phyloP scores from a whole-genome alignment of 2,797 vertebrate species.

The Natrix natrix region DNA sequence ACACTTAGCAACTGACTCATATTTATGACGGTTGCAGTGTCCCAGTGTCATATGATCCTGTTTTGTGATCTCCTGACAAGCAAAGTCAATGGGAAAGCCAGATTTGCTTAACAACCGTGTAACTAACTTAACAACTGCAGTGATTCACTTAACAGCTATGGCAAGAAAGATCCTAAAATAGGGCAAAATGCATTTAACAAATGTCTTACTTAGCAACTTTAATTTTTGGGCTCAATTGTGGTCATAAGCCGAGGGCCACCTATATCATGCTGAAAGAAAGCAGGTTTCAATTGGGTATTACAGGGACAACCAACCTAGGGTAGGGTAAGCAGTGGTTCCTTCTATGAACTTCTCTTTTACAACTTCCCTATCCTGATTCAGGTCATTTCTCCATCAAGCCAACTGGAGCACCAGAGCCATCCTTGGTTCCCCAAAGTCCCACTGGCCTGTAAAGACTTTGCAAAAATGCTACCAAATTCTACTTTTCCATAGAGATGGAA shows the following conservation, averaged over 20 bases:
- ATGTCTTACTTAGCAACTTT: neutral
- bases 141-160: neutral
- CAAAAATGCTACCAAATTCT: neutral
- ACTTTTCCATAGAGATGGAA: neutral
- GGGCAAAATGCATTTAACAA: neutral
- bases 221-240: neutral
- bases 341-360: too few species aligned
- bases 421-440: neutral
- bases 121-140: neutral
- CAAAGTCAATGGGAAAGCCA: neutral
- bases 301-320: neutral
- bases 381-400: neutral
- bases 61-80: neutral
- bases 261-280: neutral
- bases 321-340: neutral
- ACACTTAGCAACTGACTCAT: neutral
- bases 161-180: neutral
- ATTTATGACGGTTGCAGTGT: neutral
- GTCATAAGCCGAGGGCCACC: neutral
- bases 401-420: neutral
- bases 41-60: neutral
- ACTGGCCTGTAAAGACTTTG: neutral
- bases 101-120: neutral
- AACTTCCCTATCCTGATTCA: neutral
- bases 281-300: neutral